Conservation (phyloP, 1,140 invertebrate species). For the Metaphire vulgaris region DNA sequence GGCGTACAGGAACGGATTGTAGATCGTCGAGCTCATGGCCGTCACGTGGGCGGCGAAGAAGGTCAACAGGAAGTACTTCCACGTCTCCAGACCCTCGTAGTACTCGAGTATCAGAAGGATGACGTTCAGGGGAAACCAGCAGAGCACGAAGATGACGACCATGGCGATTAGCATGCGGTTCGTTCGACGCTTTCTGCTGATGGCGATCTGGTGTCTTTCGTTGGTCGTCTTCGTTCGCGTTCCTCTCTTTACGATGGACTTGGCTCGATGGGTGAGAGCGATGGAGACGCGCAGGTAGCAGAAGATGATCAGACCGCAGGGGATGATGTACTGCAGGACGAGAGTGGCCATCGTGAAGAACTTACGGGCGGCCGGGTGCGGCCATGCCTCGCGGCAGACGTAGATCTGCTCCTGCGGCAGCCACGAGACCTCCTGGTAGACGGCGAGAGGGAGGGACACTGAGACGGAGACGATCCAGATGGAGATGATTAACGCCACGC, state of each 20-base stretch:
- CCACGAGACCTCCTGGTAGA: constrained; percentile 63
- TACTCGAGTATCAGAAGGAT: constrained; percentile 41
- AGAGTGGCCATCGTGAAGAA: constrained; percentile 79
- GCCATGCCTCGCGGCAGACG: constrained; percentile 84
- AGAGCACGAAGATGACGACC: constrained; percentile 88
- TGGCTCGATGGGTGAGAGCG: constrained; percentile 63
- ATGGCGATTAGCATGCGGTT: constrained; percentile 92
- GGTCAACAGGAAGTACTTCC: constrained; percentile 75
- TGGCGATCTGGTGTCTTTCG: constrained; percentile 51
- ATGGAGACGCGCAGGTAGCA: constrained; percentile 87
- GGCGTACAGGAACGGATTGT: no score
- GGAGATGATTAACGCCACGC: constrained; percentile 72
- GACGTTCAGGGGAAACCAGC: constrained; percentile 88
- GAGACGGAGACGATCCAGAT: constrained; percentile 85
- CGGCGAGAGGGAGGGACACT: constrained; percentile 83
- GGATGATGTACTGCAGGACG: constrained; percentile 85
- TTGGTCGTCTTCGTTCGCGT: constrained; percentile 62
- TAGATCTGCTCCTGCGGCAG: constrained; percentile 32
- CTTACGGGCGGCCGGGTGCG: constrained; percentile 60
- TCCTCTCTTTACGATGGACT: constrained; percentile 60
- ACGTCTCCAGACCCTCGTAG: constrained; percentile 56
- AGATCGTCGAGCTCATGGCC: constrained; percentile 91
- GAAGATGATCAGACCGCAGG: constrained; percentile 85
- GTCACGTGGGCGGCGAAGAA: constrained; percentile 85
- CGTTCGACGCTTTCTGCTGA: constrained; percentile 65